A percentile compares a stretch with the other conserved stretches of the same genome.
Conservation (phyloP, 2,113 vertebrate genomes). For the Brachyhypopomus gauderio region DNA sequence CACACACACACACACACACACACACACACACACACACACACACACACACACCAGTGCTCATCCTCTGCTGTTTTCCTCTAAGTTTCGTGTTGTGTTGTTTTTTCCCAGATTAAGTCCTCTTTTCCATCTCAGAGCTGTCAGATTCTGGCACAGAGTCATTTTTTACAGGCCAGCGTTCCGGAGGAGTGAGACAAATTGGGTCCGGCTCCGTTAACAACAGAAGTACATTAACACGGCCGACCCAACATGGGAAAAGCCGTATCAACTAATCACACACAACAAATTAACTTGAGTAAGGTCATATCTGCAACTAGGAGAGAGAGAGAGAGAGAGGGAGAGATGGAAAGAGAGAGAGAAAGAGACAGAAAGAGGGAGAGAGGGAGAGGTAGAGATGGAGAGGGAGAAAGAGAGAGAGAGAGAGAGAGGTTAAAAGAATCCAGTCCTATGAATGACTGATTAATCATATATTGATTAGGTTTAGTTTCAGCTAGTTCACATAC, state of each 20-base stretch:
- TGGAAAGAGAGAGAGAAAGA: background rate
- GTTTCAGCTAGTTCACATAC: background rate
- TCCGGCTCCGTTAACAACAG: background rate
- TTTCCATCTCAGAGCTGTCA: conserved; percentile 23
- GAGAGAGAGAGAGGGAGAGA: conserved; percentile 9
- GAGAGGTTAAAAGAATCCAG: background rate
- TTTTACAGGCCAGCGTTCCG: background rate
- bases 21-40: too few relatives aligned
- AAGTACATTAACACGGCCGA: too few relatives aligned
- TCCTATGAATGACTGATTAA: too few relatives aligned
- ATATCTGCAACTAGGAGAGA: background rate
- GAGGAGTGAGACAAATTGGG: too few relatives aligned
- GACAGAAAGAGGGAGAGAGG: conserved; percentile 13
- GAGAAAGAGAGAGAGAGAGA: background rate
- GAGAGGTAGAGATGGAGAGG: background rate
- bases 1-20: too few relatives aligned
- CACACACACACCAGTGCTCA: too few relatives aligned
- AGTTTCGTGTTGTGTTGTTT: too few relatives aligned
- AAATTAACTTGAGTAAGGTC: too few relatives aligned
- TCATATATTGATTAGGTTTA: too few relatives aligned
- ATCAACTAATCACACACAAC: too few relatives aligned
- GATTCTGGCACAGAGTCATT: conserved; percentile 23
- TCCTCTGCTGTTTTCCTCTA: too few relatives aligned
- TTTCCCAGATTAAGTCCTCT: conserved; percentile 17
- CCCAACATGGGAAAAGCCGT: background rate